Conservation (phyloP, 2,888 invertebrate genomes). For the Trissoscelio sp. region DNA sequence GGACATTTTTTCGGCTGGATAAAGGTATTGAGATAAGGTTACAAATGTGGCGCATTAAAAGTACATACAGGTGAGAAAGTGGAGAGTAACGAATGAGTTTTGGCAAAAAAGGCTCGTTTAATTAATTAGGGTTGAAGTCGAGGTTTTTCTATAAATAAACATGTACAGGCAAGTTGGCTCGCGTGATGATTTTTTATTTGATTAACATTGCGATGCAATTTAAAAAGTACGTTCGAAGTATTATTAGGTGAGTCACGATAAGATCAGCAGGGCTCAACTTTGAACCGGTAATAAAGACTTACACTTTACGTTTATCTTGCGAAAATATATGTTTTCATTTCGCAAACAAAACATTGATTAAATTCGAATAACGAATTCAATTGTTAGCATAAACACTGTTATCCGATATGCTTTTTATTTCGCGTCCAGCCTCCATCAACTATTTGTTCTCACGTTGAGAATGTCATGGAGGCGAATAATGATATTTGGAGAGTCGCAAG, state of each 20-base stretch:
- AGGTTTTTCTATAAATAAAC: neutral
- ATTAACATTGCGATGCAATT: slow-evolving; percentile 3
- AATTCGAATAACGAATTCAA: slow-evolving; percentile 50
- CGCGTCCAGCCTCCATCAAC: slow-evolving; percentile 34
- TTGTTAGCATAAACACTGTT: slow-evolving; percentile 64
- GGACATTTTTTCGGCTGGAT: slow-evolving; percentile 53
- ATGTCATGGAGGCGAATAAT: slow-evolving; percentile 65
- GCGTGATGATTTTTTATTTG: neutral
- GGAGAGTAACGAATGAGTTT: slow-evolving; percentile 37
- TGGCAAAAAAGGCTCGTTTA: slow-evolving; percentile 12
- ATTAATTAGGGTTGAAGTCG: neutral
- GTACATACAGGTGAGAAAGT: slow-evolving; percentile 60
- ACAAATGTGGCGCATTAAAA: slow-evolving; percentile 55
- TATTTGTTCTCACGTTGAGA: slow-evolving; percentile 66
- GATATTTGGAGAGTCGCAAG: slow-evolving; percentile 67
- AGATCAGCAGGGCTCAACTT: slow-evolving; percentile 36
- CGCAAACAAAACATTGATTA: slow-evolving; percentile 35
- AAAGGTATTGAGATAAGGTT: slow-evolving; percentile 54
- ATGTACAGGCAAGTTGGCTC: too few species aligned
- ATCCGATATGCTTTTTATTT: slow-evolving; percentile 43
- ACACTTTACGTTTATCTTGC: neutral
- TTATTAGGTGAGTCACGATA: slow-evolving; percentile 32
- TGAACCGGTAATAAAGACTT: slow-evolving; percentile 24
- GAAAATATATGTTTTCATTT: slow-evolving; percentile 46
- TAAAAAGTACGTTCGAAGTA: neutral